Evolutionary conservation across 2,113 vertebrate species (phyloP).

Genomic region (Nematolebias whitei): DNA sequence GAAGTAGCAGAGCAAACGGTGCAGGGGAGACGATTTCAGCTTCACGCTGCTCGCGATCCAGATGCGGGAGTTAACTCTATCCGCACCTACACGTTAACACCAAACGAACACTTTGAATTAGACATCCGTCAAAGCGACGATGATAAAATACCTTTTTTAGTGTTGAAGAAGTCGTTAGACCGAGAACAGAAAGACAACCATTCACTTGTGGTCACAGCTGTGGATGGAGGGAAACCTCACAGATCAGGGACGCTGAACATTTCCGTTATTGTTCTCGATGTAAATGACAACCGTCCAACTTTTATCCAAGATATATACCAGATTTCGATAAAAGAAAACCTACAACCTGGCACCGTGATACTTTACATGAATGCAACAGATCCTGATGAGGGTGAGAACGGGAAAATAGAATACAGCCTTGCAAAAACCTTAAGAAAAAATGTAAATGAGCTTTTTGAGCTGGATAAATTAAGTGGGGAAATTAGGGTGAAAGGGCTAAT

Average conservation of each 20-base stretch:
- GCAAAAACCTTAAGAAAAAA: slow-evolving; percentile 49
- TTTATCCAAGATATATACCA: slow-evolving; percentile 70
- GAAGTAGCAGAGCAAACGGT: slow-evolving; percentile 69
- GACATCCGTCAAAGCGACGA: slow-evolving; percentile 60
- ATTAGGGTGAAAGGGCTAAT: slow-evolving; percentile 70
- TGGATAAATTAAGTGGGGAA: slow-evolving; percentile 67
- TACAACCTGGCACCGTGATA: slow-evolving; percentile 50
- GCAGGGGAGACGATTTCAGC: slow-evolving; percentile 67
- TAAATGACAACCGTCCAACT: slow-evolving; percentile 67
- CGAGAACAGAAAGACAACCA: slow-evolving; percentile 37
- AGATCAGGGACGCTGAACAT: slow-evolving; percentile 60
- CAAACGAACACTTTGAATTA: slow-evolving; percentile 68
- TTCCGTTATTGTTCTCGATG: slow-evolving; percentile 57
- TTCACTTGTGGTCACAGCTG: slow-evolving; percentile 55
- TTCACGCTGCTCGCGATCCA: slow-evolving; percentile 79
- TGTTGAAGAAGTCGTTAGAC: slow-evolving; percentile 64
- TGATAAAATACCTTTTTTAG: slow-evolving; percentile 57
- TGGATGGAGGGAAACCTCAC: slow-evolving; percentile 57
- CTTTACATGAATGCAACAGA: slow-evolving; percentile 69
- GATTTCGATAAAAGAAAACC: slow-evolving; percentile 68
- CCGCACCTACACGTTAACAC: slow-evolving; percentile 75
- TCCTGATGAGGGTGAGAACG: slow-evolving; percentile 70
- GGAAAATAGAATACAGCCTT: slow-evolving; percentile 68
- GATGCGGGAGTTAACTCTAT: slow-evolving; percentile 79
- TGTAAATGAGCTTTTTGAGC: slow-evolving; percentile 56